Conservation (phyloP, 2,113 vertebrate species). For the Corydoras maculifer region DNA sequence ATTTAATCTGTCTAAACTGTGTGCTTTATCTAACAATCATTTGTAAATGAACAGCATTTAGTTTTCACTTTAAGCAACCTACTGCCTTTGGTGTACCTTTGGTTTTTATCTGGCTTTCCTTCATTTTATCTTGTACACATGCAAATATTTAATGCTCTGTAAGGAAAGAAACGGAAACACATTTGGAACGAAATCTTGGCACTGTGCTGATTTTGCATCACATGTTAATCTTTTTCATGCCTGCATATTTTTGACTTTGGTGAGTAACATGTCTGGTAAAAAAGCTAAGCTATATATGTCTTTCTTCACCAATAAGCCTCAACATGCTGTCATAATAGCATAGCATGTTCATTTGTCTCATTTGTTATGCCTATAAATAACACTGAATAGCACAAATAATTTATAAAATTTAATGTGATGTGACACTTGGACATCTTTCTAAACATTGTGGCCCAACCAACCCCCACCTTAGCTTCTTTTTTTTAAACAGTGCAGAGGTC, state of each 20-base stretch:
- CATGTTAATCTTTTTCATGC: constrained; percentile 44
- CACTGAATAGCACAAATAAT: too few relatives aligned
- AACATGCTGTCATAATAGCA: constrained; percentile 9
- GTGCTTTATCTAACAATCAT: constrained; percentile 8
- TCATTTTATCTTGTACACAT: not conserved
- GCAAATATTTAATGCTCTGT: not conserved
- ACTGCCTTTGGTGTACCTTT: too few relatives aligned
- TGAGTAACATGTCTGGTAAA: constrained; percentile 42
- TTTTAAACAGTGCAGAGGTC: not conserved
- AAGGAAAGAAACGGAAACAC: constrained; percentile 33
- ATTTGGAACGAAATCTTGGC: not conserved
- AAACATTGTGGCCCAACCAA: not conserved
- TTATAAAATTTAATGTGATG: too few relatives aligned
- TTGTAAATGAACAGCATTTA: constrained; percentile 25
- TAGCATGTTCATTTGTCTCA: not conserved
- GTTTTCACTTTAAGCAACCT: not conserved
- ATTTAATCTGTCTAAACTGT: constrained; percentile 20
- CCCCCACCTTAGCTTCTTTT: not conserved
- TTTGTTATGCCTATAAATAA: not conserved
- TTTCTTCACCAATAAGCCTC: constrained; percentile 17
- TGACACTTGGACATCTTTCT: too few relatives aligned
- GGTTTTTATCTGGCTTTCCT: too few relatives aligned
- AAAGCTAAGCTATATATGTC: constrained; percentile 4
- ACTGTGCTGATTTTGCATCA: not conserved
- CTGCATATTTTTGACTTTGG: constrained; percentile 41